Evolutionary conservation across 2,113 vertebrate species (phyloP), one percentile per base, ranked within the genome.

Genomic region (Monarcha castaneiventris): DNA sequence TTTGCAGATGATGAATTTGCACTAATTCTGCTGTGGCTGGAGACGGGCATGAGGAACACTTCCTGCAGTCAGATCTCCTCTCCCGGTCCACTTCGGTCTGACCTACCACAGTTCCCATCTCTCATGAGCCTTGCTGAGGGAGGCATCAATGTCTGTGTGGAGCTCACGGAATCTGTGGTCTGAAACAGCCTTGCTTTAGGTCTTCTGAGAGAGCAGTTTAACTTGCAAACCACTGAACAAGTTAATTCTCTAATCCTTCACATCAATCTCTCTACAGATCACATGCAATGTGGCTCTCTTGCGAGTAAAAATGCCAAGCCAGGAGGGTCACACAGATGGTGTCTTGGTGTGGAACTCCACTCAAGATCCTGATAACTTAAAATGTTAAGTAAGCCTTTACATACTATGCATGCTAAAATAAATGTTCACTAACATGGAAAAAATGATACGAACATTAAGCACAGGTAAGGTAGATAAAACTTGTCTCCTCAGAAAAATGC

Each of bases 71-170:
- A 52, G 52, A 17, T 20, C 33, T 43, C 13, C 35, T 27, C 7
- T 51, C 11, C 41, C 21, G 32, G 52, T 7, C 16, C 51, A 5
- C 19, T 48, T 3, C 23, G 35, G 61, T 1, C 10, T 32, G 35
- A 61, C 26, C 77, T 21, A 3, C 63, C 6, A 2, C 4, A 35
- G 41, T 4, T 22, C 64, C 20, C 44, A 33, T 3, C 43, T 14
- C 19, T 29, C 51, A 20, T 0, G 21, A 61, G 9, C 61, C 76
- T 66, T 16, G 76, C 64, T 35, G 11, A 22, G 67, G 46, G 21
- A 25, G 48, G 37, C 8, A 11, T 8, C 3, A 1, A 3, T 35
- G 44, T 7, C 56, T 0, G 2, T 3, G 16, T 4, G 66, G 12
- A 23, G 32, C 62, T 29, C 22, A 23, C 46, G 27, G 33, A 5